Evolutionary conservation across 92 coral and sea anemone species (phyloP), one percentile per base, ranked within the genome.

Genomic region (Bergia puertoricense): DNA sequence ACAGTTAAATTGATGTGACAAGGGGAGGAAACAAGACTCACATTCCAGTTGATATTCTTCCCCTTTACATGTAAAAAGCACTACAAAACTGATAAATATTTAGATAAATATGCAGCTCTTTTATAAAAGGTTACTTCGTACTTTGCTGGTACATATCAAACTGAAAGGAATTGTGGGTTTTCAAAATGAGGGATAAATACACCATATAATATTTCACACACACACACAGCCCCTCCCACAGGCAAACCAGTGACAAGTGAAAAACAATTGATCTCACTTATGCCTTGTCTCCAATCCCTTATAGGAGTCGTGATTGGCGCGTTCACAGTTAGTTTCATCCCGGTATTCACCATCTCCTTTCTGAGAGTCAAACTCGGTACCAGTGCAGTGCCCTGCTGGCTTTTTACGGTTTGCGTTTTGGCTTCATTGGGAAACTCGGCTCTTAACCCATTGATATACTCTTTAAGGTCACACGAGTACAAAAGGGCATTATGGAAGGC

Each of bases 221-320:
- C 30, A 30, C 0, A 30, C 30, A 30, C 30, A 30, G 30, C 30
- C 30, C 30, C 30, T 30, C 30, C 30, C 30, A 30, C 30, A 30
- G 30, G 30, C 30, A 30, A 30, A 30, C 54, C 8, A 48, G 8
- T 57, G 66, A 57, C 20, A 57, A 3, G 66, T 16, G 16, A 6
- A 6, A 6, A 57, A 2, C 18, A 62, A 20, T 23, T 16, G n/a
- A 18, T 62, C 30, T 1, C 69, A 18, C 20, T 62, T 30, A 30
- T 30, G 30, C 30, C 30, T 30, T 30, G 30, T 30, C 30, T 30
- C 30, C 30, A 30, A 62, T 62, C 0, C 30, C 20, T 62, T 71
- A 6, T 51, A 92, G 94, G 92, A 20, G 78, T 92, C 16, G 90
- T 92, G 77, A 77, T 92, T 45, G 89, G 94, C 20, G 87, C 90